Evolutionary conservation across 35 echinoderm and acorn worm species (phyloP).

Genomic region (Diadema setosum): DNA sequence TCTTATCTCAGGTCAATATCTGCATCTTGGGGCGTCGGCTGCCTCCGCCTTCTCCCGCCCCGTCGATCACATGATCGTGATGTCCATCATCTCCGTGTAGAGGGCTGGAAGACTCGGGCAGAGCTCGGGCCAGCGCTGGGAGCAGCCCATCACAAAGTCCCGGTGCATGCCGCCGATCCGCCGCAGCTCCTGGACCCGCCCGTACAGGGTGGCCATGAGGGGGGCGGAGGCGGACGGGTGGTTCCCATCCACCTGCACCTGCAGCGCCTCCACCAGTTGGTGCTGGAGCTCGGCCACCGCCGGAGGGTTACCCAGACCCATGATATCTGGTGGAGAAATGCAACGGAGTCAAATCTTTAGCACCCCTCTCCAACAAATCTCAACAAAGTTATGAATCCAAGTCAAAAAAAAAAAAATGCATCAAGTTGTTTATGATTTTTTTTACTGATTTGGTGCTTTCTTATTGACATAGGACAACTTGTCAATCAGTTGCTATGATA

Average conservation of each 20-base stretch:
- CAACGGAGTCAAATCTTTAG: not conserved
- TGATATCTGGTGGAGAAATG: conserved; percentile 46
- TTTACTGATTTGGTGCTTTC: too few species aligned
- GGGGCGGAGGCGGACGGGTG: conserved; percentile 63
- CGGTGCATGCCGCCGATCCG: conserved; percentile 88
- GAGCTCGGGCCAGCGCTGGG: conserved; percentile 85
- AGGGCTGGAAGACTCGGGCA: conserved; percentile 81
- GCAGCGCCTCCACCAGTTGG: conserved; percentile 89
- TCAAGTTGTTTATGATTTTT: too few species aligned
- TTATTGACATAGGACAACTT: too few species aligned
- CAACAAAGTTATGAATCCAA: too few species aligned
- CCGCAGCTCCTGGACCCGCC: conserved; percentile 74
- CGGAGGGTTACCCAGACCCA: conserved; percentile 71
- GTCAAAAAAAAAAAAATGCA: too few species aligned
- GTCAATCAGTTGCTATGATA: too few species aligned
- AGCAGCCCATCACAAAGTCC: conserved; percentile 81
- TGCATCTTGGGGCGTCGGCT: not conserved
- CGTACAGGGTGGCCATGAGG: conserved; percentile 79
- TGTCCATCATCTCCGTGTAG: conserved; percentile 98
- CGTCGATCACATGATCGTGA: conserved; percentile 48
- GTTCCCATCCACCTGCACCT: conserved; percentile 90
- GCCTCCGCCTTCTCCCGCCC: not conserved
- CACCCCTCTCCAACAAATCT: too few species aligned
- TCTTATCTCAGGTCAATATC: not conserved
- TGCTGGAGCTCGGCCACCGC: conserved; percentile 75